These are phyloP conservation scores for Leucophenga varia DNA, from an alignment of 1,140 invertebrate genomes.

Conservation along the genomic window DNA sequence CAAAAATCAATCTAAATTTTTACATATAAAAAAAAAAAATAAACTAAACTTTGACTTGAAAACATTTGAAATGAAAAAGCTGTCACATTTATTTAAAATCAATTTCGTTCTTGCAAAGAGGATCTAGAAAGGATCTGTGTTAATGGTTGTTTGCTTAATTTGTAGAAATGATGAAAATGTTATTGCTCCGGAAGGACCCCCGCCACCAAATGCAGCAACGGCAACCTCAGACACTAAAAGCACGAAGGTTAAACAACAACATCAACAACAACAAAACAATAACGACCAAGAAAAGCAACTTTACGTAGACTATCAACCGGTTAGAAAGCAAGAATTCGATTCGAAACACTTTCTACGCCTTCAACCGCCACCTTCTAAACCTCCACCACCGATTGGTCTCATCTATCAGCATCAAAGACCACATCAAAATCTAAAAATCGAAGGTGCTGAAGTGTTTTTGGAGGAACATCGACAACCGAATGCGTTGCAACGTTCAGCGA, in stretches of 20 bases:
- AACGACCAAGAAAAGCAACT: slow-evolving; percentile 6
- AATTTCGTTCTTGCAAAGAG: too few relatives aligned
- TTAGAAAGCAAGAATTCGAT: slow-evolving; percentile 12
- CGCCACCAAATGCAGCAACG: neutral
- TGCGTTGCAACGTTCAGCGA: slow-evolving; percentile 47
- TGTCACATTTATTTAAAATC: too few relatives aligned
- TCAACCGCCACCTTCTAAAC: slow-evolving; percentile 26
- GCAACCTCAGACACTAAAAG: neutral
- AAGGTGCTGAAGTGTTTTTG: slow-evolving; percentile 1
- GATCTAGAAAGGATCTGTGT: too few relatives aligned
- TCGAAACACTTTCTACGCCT: slow-evolving; percentile 20
- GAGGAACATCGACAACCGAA: slow-evolving; percentile 24
- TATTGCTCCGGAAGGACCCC: slow-evolving; percentile 2
- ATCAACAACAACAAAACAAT: slow-evolving; percentile 2
- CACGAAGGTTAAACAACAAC: neutral
- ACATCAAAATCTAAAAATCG: slow-evolving; percentile 11
- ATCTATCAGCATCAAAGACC: slow-evolving; percentile 3
- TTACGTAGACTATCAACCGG: neutral
- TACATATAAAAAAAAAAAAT: too few relatives aligned
- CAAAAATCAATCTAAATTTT: too few relatives aligned
- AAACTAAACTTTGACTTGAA: too few relatives aligned
- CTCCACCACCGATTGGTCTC: slow-evolving; percentile 19
- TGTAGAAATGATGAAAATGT: slow-evolving; percentile 36
- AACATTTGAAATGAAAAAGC: too few relatives aligned
- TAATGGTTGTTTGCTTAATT: neutral